Evolutionary conservation across 2,888 invertebrate species (phyloP), one percentile per base, ranked within the genome.

Genomic region (Ectropis crepuscularia): DNA sequence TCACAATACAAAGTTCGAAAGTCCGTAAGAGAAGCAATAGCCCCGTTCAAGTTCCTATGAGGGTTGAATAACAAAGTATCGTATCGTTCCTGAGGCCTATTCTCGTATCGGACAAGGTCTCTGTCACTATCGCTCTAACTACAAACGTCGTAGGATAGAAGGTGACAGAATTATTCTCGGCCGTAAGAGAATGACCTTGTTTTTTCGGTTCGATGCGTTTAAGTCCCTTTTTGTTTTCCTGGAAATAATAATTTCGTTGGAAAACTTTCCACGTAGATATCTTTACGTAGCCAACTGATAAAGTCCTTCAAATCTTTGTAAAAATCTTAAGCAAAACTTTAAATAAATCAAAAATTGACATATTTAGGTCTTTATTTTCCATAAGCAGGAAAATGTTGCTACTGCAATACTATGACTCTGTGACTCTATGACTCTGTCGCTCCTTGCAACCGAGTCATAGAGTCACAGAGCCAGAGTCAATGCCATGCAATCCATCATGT

Each of bases 1-100:
- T n/a, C 4, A 42, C 16, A 51, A 51, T 28, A 51, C 41, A 51
- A 51, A 51, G 51, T 51, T 51, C 10, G 11, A 39, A 51, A 41
- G 39, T 41, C 10, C 42, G 10, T 41, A 51, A 41, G 12, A 38
- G 38, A 39, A 39, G 51, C 41, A 51, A 51, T 51, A 51, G 42
- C 41, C 41, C 41, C 5, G 51, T 41, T 51, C 28, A 41, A 51
- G 51, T 41, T 41, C n/a, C 51, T 6, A 51, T 41, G 41, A 28
- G 41, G 6, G 6, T 6, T 2, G 51, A 51, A 51, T 42, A 51
- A 51, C 51, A 2, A 28, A 51, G 16, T 51, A 16, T 16, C 10
- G 39, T 41, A 9, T 28, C 36, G 8, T 37, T 10, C 41, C 6
- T n/a, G n/a, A n/a, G 11, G 37, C 36, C 12, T 2, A 51, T 51